Percentiles rank a stretch among this genome's conserved stretches.
Conservation (phyloP, 2,888 invertebrate species). For the Apotomis betuletana region DNA sequence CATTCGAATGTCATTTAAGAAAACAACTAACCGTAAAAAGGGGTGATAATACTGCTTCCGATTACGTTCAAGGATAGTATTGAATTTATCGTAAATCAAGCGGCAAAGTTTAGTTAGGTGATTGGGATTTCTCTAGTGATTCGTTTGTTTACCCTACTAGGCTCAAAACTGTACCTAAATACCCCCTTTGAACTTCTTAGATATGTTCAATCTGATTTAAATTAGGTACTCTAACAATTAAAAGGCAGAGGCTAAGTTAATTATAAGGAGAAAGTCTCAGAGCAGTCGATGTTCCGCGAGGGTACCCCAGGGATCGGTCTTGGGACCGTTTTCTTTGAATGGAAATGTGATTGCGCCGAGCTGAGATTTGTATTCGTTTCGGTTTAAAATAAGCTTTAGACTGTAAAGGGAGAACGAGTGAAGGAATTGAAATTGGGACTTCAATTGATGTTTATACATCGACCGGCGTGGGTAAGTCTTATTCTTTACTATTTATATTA, state of each 20-base stretch:
- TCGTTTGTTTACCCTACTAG: too few species aligned
- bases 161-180: too few species aligned
- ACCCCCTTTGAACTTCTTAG: neutral
- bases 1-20: too few species aligned
- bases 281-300: slow-evolving; percentile 9
- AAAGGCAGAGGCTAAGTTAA: slow-evolving; percentile 16
- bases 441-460: slow-evolving; percentile 18
- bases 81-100: too few species aligned
- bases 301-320: slow-evolving; percentile 17
- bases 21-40: too few species aligned
- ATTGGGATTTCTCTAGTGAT: too few species aligned
- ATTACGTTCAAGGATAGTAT: too few species aligned
- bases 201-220: slow-evolving; percentile 17
- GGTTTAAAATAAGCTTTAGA: slow-evolving; percentile 14
- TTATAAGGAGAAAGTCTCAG: slow-evolving; percentile 15
- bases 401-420: slow-evolving; percentile 1
- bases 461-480: neutral
- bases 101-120: too few species aligned
- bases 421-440: slow-evolving; percentile 17
- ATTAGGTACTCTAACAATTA: slow-evolving; percentile 23
- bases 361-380: slow-evolving; percentile 21
- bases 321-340: slow-evolving; percentile 19
- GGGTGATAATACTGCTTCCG: too few species aligned
- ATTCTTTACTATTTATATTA: neutral
- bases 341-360: slow-evolving; percentile 22